Evolutionary conservation across 2,888 invertebrate genomes (phyloP), one percentile per base, ranked within the genome.

Genomic region (Phyto melanocephala): DNA sequence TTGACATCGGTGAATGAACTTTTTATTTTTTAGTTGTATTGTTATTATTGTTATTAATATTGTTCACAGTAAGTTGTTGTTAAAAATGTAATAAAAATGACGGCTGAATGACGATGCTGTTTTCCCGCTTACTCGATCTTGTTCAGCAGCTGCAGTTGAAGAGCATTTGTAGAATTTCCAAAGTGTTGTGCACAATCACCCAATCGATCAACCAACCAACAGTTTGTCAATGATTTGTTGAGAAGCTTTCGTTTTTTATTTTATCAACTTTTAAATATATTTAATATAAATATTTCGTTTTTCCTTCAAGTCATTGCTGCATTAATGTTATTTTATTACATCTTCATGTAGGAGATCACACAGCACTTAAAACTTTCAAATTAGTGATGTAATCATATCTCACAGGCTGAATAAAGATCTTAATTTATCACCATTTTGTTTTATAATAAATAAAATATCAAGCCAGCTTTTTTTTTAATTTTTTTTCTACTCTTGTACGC

Each of bases 1-100:
- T 82, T 82, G 82, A 75, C 71, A 71, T 79, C 75, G 82, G 82
- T 79, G 76, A 79, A 79, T 82, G 82, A 79, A 79, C 79, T 82
- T 79, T 65, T 72, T 56, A 42, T 62, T 47, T 58, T 74, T 58
- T 22, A 40, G 62, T 68, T 81, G 80, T 28, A 28, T 6, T 28
- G 3, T 6, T 28, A 28, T 5, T 3, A 28, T 85, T 80, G 45
- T 6, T 13, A 37, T 5, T 22, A 1, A 62, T 45, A 28, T 6
- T 15, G 47, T 67, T 78, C 74, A 75, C 67, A 81, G 81, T 75
- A 87, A 87, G 86, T 87, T 88, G 84, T 84, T 84, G 85, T 84
- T 85, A 82, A 84, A 82, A 81, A 50, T 79, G 85, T 77, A 83
- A 80, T 83, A 80, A 71, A 77, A 71, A 52, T 78, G 54, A 78